These are phyloP conservation scores for Crotalus tigris DNA, from an alignment of 2,113 vertebrate genomes.

Conservation along the genomic window DNA sequence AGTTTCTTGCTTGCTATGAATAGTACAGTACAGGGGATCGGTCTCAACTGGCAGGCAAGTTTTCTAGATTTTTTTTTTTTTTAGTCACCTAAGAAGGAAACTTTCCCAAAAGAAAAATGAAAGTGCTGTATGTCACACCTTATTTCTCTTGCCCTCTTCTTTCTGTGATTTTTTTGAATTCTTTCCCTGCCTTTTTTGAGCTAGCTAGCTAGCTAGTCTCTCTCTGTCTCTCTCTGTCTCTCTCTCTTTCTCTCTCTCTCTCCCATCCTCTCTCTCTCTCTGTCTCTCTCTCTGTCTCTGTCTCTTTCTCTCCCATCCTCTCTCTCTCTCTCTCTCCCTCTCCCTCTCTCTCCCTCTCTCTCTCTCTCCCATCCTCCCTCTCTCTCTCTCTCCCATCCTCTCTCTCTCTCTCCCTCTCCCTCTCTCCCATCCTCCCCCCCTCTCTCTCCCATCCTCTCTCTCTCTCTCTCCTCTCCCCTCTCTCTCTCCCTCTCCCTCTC, in stretches of 20 bases:
- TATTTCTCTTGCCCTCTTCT: not conserved
- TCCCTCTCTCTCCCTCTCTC: not conserved
- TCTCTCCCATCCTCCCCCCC: too few relatives aligned
- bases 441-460: not conserved
- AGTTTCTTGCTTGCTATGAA: slow-evolving; percentile 65
- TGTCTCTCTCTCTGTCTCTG: not conserved
- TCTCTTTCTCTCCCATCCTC: too few relatives aligned
- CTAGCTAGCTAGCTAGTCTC: not conserved
- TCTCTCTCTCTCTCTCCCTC: not conserved
- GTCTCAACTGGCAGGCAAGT: slow-evolving; percentile 65
- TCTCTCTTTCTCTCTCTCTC: too few relatives aligned
- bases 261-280: too few relatives aligned
- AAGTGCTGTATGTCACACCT: not conserved
- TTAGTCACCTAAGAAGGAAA: slow-evolving; percentile 57
- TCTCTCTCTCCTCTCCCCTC: too few relatives aligned
- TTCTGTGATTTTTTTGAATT: not conserved
- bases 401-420: not conserved
- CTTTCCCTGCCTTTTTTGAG: not conserved
- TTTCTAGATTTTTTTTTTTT: slow-evolving; percentile 63
- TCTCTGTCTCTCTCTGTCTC: not conserved
- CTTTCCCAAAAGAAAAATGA: slow-evolving; percentile 7
- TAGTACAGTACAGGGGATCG: slow-evolving; percentile 71
- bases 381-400: not conserved
- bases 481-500: too few relatives aligned
- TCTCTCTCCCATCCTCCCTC: too few relatives aligned